Evolutionary conservation across 37 sponge, comb jelly and placozoan species (phyloP).

Genomic region (Oopsacas minuta): DNA sequence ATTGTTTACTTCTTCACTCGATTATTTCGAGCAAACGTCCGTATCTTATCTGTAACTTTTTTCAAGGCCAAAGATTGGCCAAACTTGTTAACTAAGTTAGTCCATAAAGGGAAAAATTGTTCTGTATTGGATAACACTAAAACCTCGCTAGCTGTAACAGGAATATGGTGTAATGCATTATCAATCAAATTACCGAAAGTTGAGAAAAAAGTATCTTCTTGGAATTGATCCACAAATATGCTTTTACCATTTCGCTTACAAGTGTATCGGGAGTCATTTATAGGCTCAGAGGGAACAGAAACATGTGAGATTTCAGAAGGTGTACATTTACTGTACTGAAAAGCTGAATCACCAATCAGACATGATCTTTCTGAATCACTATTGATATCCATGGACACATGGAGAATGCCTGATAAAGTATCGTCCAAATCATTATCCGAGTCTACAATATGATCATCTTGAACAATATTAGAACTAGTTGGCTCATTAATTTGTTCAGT

Average conservation of each 20-base stretch:
- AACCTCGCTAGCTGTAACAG: background rate
- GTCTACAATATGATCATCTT: background rate
- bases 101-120: background rate
- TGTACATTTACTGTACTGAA: too few species aligned
- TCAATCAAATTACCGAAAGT: background rate
- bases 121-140: background rate
- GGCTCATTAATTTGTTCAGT: too few species aligned
- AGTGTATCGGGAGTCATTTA: background rate
- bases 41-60: background rate
- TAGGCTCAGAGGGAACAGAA: background rate
- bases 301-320: background rate
- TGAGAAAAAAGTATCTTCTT: background rate
- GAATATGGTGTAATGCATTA: background rate
- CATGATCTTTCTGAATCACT: background rate
- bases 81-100: background rate
- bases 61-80: background rate
- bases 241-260: background rate
- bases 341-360: background rate
- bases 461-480: too few species aligned
- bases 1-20: too few species aligned
- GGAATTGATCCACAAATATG: background rate
- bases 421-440: background rate
- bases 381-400: background rate
- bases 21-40: background rate
- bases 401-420: background rate